phyloP scores from a whole-genome alignment of 30 jellyfish, hydroid and myxozoan species.

The Aurelia aurita region DNA sequence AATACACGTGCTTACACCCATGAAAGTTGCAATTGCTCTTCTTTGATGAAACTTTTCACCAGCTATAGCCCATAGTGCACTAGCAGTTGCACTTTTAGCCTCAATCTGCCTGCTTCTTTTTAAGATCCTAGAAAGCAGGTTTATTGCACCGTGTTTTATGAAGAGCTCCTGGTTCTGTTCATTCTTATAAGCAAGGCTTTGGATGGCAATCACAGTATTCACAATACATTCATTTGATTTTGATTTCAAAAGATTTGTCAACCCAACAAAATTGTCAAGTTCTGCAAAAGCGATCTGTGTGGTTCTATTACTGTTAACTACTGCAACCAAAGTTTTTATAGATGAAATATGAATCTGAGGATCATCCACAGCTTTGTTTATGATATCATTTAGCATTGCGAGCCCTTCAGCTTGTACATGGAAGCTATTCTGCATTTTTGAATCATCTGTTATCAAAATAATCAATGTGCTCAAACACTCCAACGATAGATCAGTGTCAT shows the following conservation, averaged over 20 bases:
- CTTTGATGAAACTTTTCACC: conserved; percentile 55
- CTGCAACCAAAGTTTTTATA: conserved; percentile 19
- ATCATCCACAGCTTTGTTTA: conserved; percentile 6
- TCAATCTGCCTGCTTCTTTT: conserved; percentile 41
- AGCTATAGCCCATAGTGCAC: conserved; percentile 74
- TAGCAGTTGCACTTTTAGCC: conserved; percentile 54
- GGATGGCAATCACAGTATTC: conserved; percentile 28
- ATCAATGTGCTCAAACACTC: conserved; percentile 44
- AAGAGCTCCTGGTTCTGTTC: conserved; percentile 46
- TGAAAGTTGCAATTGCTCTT: conserved; percentile 47
- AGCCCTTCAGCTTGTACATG: conserved; percentile 39
- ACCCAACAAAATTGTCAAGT: conserved; percentile 33
- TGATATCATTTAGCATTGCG: conserved; percentile 6
- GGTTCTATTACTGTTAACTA: conserved; percentile 13
- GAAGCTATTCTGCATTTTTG: conserved; percentile 51
- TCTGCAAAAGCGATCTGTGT: conserved; percentile 37
- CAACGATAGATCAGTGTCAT: conserved; percentile 12
- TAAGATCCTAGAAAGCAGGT: conserved; percentile 21
- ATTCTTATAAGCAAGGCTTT: conserved; percentile 24
- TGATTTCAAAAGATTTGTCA: conserved; percentile 25
- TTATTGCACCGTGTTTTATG: conserved; percentile 29
- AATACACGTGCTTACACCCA: conserved; percentile 37
- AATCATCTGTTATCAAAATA: conserved; percentile 32
- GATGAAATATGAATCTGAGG: conserved; percentile 6
- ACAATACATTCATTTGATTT: conserved; percentile 51